Evolutionary conservation across 2,113 vertebrate genomes (phyloP), one percentile per base, ranked within the genome.

Genomic region (Leucopsar rothschildi): DNA sequence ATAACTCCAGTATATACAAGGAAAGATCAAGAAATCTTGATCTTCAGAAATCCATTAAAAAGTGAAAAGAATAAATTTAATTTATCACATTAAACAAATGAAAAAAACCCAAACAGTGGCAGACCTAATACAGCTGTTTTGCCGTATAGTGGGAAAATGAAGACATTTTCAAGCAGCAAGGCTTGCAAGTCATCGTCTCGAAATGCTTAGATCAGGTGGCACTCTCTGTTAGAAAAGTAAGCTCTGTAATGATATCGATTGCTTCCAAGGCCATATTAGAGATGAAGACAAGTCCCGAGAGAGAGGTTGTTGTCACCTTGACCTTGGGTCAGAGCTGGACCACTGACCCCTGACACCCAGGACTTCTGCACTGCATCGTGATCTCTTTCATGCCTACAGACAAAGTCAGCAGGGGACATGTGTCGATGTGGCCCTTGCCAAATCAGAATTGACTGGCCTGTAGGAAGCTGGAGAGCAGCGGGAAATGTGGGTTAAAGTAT

Each of bases 401-500:
- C 98, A 95, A 94, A 97, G 95, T 98, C 97, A 97, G 97, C 89
- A 59, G 97, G 97, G 97, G 96, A 97, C 97, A 90, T 50, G 85
- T 94, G 95, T 97, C 95, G 68, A 97, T 97, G 98, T 96, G 95
- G 92, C 94, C 97, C 97, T 98, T 97, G 97, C 98, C 97, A 98
- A 98, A 99, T 98, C 98, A 98, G 98, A 98, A 99, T 98, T 98
- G 99, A 99, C 98, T 98, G 97, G 97, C 82, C 96, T 85, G 93
- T 96, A 93, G 98, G 98, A 97, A 97, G 97, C 98, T 98, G 97
- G 98, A 96, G 65, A 98, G 97, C 98, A 95, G 96, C 75, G 97
- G 98, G 97, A 98, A 99, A 99, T 97, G 98, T 97, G 97, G 98
- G 99, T 99, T 99, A 99, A 99, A 99, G 97, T 95, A 99, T 99